These are phyloP conservation scores for Bombus breviceps DNA, from an alignment of 1,140 invertebrate genomes.

Conservation along the genomic window DNA sequence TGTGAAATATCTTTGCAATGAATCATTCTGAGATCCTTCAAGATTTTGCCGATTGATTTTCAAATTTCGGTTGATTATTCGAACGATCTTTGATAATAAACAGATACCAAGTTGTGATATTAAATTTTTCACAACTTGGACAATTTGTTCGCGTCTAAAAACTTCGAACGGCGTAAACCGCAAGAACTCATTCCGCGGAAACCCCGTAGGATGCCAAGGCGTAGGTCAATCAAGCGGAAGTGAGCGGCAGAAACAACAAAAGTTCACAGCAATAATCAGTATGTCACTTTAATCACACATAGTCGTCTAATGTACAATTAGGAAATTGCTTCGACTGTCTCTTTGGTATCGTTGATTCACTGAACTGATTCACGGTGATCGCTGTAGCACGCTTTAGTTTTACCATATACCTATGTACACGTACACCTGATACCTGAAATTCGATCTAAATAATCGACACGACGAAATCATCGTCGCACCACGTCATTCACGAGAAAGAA, in stretches of 20 bases:
- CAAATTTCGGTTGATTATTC: neutral
- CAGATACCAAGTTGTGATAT: neutral
- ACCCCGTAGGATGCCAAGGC: neutral
- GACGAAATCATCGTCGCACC: conserved; percentile 9
- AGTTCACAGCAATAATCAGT: conserved; percentile 2
- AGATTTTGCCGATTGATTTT: too few species aligned
- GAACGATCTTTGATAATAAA: neutral
- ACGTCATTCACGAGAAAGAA: neutral
- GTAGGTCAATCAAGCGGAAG: neutral
- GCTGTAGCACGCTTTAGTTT: conserved; percentile 17
- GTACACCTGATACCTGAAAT: conserved; percentile 44
- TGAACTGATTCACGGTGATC: conserved; percentile 66
- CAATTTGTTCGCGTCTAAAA: neutral
- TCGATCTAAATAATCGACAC: conserved; percentile 36
- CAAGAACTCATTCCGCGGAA: neutral
- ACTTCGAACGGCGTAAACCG: neutral
- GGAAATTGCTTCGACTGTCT: conserved; percentile 44
- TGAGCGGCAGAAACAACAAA: neutral
- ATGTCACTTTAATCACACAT: conserved; percentile 42
- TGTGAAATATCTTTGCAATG: neutral
- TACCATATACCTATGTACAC: conserved; percentile 52
- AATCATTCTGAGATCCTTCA: neutral
- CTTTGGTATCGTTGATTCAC: conserved; percentile 60
- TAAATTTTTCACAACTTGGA: neutral
- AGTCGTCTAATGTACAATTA: conserved; percentile 60